Evolutionary conservation across 30 jellyfish, hydroid and myxozoan species (phyloP).

Genomic region (Hydra vulgaris): DNA sequence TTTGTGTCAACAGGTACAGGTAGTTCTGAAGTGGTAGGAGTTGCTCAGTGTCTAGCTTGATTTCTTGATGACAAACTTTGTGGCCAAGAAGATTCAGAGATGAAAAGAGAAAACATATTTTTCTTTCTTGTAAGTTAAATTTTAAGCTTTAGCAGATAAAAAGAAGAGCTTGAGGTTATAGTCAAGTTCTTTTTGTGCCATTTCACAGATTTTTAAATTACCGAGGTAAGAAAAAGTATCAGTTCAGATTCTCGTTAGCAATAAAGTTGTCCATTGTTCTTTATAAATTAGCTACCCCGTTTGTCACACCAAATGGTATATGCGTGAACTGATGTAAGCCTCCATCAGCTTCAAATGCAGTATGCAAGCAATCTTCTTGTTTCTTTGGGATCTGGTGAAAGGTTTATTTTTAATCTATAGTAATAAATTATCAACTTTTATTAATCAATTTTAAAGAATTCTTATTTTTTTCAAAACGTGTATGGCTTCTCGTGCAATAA

Average conservation of each 20-base stretch:
- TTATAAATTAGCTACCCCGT: background rate
- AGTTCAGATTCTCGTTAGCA: background rate
- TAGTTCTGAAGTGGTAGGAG: background rate
- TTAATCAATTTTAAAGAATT: too few species aligned
- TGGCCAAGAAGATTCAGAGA: background rate
- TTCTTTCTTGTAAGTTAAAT: background rate
- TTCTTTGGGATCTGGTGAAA: background rate
- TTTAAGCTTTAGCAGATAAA: background rate
- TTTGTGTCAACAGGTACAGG: slow-evolving; percentile 6
- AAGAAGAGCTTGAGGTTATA: background rate
- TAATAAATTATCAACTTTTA: background rate
- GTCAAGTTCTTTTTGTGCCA: background rate
- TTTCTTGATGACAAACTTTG: slow-evolving; percentile 1
- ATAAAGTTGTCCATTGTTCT: background rate
- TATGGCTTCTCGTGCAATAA: too few species aligned
- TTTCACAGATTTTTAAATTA: background rate
- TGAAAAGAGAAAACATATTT: background rate
- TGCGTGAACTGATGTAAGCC: background rate
- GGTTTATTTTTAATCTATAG: background rate
- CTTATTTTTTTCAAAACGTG: too few species aligned
- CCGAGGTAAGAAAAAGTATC: background rate
- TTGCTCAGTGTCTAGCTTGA: slow-evolving; percentile 2
- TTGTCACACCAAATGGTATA: background rate
- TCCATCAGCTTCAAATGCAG: background rate
- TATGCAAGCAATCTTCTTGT: background rate